Base-by-base conservation (phyloP, 2,113 vertebrate species). In the Larimichthys crocea region DNA sequence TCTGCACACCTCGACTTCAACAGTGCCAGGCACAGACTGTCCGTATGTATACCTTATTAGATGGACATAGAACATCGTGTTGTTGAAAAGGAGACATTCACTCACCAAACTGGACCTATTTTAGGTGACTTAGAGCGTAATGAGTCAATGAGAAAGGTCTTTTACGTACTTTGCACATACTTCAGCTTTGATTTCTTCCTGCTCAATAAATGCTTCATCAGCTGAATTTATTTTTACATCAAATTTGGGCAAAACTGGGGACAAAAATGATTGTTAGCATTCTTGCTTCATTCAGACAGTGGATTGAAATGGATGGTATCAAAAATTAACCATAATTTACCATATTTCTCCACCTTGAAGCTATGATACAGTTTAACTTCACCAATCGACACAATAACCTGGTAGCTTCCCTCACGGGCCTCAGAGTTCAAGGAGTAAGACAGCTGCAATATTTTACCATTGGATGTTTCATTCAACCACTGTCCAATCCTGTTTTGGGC, bases 271-370 rank as follows among this genome's bases (percentile, higher is more conserved):
- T 19, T 14, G 11, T 85, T 71, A 56, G 26, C 2, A 67, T 68
- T 67, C 20, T 62, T 57, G 31, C 2, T 50, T n/a, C 22, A 63
- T 40, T 20, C 35, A 35, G 3, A 2, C 72, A 68, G 49, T 8
- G 0, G 1, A 68, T 4, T 17, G 0, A 60, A 68, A 56, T 11
- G n/a, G 3, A 68, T 12, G 16, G 0, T 20, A 44, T 5, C 11
- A 31, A 17, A 14, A 22, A 26, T 9, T 0, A 29, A 0, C 4
- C 0, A 14, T 5, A 62, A 83, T 92, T 69, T 80, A 95, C 94
- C 93, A 60, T 94, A 93, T 57, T 95, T 94, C 69, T 93, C 90
- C 26, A 95, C 94, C 4, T 83, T 91, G 79, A 95, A 95, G 11
- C 0, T 2, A 6, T 94, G 86, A n/a, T 12, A 0, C 14, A n/a